Evolutionary conservation across 2,888 invertebrate species (phyloP).

Genomic region (Eledone cirrhosa): DNA sequence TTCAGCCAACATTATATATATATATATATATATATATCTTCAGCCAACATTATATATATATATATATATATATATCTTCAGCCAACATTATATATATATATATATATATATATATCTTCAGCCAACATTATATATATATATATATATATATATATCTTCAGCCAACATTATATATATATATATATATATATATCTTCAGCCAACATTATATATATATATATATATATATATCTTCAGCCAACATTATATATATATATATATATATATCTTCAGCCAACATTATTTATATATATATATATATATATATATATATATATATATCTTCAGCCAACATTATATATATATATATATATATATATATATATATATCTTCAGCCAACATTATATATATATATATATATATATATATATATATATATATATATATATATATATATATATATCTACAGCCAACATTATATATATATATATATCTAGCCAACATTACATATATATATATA

Average conservation of each 20-base stretch:
- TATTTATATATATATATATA: neutral
- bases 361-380: too few relatives aligned
- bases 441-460: too few relatives aligned
- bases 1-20: neutral
- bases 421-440: too few relatives aligned
- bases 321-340: too few relatives aligned
- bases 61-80: neutral
- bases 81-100: neutral
- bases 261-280: neutral
- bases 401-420: too few relatives aligned
- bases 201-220: too few relatives aligned
- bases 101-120: neutral
- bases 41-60: neutral
- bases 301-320: neutral
- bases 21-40: neutral
- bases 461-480: too few relatives aligned
- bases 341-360: too few relatives aligned
- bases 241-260: too few relatives aligned
- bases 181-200: neutral
- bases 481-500: too few relatives aligned
- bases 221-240: too few relatives aligned
- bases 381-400: too few relatives aligned
- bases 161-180: neutral
- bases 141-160: neutral
- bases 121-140: neutral